Base-by-base conservation (phyloP, 2,888 invertebrate species). In the Ferrisia virgata region DNA sequence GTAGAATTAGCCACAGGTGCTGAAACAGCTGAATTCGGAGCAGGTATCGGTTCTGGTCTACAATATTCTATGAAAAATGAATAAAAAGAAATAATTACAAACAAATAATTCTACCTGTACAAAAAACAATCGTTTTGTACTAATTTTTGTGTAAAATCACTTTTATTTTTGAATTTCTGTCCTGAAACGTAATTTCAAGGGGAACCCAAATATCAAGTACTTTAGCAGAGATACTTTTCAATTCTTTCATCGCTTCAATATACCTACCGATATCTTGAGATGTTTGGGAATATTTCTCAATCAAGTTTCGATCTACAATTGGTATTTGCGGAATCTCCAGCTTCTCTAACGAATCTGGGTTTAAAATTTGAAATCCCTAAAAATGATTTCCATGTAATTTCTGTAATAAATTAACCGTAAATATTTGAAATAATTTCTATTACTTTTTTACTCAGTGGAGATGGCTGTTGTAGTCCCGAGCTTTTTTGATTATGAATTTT, bases 381-480 rank as follows among this genome's bases (percentile, higher is more conserved):
- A 76, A 72, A 76, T 31, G 0, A 53, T 1, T 22, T 22, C 47
- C n/a, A n/a, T 22, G 8, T 22, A 53, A 22, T n/a, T 47, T 47
- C n/a, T 1, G 18, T 53, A 53, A 53, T 47, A 47, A 53, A 53
- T 2, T 18, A 47, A 1, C 18, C 47, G 2, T n/a, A 53, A 22
- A 28, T 6, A 64, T 4, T 1, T 58, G 25, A 25, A 58, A 58
- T n/a, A n/a, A 43, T 64, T 28, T 76, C 39, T 1, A 22, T 28
- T 72, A 86, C 85, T 76, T 86, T 86, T 86, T 86, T 86, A 84
- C 85, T 86, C 40, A 86, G 69, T 28, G 85, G 85, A 36, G 85
- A 86, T 18, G 85, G 85, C 31, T 84, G 79, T n/a, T 84, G 64
- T 13, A 82, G 80, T 18, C 40, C 79, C 6, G 85, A 31, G 15